Evolutionary conservation across 2,113 vertebrate genomes (phyloP).

Genomic region (Mugil cephalus): DNA sequence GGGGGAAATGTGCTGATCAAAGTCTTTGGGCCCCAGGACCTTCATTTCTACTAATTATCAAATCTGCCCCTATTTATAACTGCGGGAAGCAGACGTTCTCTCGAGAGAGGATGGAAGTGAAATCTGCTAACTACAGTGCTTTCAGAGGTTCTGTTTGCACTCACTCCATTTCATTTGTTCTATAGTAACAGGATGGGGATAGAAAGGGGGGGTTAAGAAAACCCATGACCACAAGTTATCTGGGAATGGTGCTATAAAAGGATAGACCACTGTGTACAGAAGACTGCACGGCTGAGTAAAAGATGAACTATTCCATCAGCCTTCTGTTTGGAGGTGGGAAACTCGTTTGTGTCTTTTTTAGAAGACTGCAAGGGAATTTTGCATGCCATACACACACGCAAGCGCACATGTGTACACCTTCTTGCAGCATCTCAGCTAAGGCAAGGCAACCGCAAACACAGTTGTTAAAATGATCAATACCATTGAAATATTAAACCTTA

Average conservation of each 20-base stretch:
- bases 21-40: conserved; percentile 73
- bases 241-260: conserved; percentile 29
- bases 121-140: conserved; percentile 80
- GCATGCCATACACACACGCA: conserved; percentile 12
- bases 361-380: conserved; percentile 8
- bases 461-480: conserved; percentile 96
- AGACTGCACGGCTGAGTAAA: conserved; percentile 11
- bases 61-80: conserved; percentile 84
- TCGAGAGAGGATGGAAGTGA: conserved; percentile 76
- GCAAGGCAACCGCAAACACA: conserved; percentile 88
- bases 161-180: conserved; percentile 62
- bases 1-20: conserved; percentile 73
- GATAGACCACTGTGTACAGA: conserved; percentile 25
- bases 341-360: conserved; percentile 15
- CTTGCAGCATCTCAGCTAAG: conserved; percentile 83
- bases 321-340: not conserved
- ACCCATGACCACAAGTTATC: conserved; percentile 50
- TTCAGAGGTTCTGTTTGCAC: conserved; percentile 61
- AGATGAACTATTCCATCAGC: conserved; percentile 10
- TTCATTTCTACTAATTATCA: conserved; percentile 82
- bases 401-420: conserved; percentile 39
- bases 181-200: conserved; percentile 61
- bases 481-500: conserved; percentile 97
- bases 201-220: conserved; percentile 38
- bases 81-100: conserved; percentile 71